phyloP scores from a whole-genome alignment of 2,797 vertebrate species.

The Gymnoscopelus braueri region DNA sequence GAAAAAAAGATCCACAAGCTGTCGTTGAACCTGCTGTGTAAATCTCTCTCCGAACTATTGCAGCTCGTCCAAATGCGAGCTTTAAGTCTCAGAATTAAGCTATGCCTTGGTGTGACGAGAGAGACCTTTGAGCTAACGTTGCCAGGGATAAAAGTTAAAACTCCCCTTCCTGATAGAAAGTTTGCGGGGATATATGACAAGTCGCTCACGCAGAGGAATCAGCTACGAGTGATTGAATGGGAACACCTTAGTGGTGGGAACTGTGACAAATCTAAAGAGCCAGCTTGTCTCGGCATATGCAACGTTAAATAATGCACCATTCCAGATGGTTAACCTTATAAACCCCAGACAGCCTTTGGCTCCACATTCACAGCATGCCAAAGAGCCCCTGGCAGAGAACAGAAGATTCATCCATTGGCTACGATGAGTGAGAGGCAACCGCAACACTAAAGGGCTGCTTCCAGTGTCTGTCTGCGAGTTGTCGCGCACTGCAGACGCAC shows the following conservation, averaged over 20 bases:
- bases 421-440: constrained; percentile 34
- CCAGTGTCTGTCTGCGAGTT: constrained; percentile 16
- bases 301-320: constrained; percentile 75
- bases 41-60: not conserved
- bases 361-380: constrained; percentile 47
- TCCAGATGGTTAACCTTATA: constrained; percentile 73
- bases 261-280: constrained; percentile 37
- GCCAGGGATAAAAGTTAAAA: constrained; percentile 19
- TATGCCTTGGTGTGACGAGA: constrained; percentile 3
- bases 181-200: constrained; percentile 25
- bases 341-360: constrained; percentile 61
- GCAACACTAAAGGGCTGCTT: constrained; percentile 33
- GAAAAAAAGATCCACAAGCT: not conserved
- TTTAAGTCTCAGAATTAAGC: constrained; percentile 2
- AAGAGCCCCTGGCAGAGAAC: constrained; percentile 55
- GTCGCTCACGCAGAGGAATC: not conserved
- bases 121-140: constrained; percentile 1
- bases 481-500: not conserved
- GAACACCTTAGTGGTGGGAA: constrained; percentile 46
- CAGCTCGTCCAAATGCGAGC: constrained; percentile 7
- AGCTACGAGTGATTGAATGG: constrained; percentile 35
- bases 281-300: constrained; percentile 70
- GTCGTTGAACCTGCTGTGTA: not conserved
- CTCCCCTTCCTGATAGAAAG: constrained; percentile 13
- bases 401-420: constrained; percentile 30